Base-by-base conservation (phyloP, 2,113 vertebrate genomes). In the Dipodomys spectabilis region DNA sequence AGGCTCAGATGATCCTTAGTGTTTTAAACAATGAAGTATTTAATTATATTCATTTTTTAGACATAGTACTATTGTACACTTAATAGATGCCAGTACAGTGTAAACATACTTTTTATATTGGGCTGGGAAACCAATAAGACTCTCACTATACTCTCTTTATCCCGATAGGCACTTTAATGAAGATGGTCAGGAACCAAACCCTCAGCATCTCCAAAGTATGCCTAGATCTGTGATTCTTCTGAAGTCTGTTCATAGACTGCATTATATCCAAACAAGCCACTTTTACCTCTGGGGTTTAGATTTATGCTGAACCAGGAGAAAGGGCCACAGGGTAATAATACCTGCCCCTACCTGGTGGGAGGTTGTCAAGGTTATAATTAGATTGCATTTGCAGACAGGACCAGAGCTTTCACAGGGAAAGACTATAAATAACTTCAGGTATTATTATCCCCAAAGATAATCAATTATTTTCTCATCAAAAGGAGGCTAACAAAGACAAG, bases 401-500 rank as follows among this genome's bases (percentile, higher is more conserved):
- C 28, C 35, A 78, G 44, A 67, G 57, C 25, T 73, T 60, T 78
- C 9, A 5, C 44, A 25, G 67, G 65, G 74, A 68, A 88, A 32
- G 35, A 39, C 84, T 69, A 79, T 81, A 95, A 95, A 92, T 96
- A 92, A 84, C 78, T 79, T 82, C 80, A 82, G 85, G 82, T 87
- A 82, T 88, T 87, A 94, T 93, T 95, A 95, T 93, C 88, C 88
- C 88, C 91, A 92, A 86, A 91, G 89, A 95, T 94, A 95, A 96
- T 97, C 94, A 94, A 95, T 95, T 96, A 95, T 93, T 96, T 96
- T 95, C 91, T 96, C 94, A 92, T 95, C 94, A 96, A 95, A 96
- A 91, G 86, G 68, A 95, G 57, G 64, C 86, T 83, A 80, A 92
- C 80, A 88, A 95, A 95, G 80, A 89, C 77, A 88, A 67, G 39